These are phyloP conservation scores for Athene cunicularia DNA, from an alignment of 2,113 vertebrate species.

Conservation along the genomic window DNA sequence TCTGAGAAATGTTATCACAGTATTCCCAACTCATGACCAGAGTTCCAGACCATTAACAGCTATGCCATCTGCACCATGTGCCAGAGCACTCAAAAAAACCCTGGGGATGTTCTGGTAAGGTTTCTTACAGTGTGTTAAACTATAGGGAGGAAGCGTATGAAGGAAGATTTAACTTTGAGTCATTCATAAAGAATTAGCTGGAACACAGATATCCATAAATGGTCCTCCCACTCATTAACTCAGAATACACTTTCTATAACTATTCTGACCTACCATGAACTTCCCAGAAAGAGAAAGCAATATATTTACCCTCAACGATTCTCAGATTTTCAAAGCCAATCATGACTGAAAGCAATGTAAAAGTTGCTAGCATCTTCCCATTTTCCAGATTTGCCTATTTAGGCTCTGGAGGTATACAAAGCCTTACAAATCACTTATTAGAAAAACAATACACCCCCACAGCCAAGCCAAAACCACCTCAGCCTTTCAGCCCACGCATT, in stretches of 20 bases:
- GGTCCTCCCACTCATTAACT: not conserved
- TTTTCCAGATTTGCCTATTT: not conserved
- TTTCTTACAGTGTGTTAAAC: not conserved
- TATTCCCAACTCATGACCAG: not conserved
- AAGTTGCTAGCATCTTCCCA: not conserved
- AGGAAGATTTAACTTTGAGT: not conserved
- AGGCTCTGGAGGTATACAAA: not conserved
- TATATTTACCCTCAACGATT: not conserved
- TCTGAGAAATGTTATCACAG: not conserved
- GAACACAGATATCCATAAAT: not conserved
- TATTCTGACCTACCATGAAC: not conserved
- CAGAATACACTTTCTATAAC: not conserved
- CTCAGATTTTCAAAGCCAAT: not conserved
- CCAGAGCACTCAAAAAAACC: not conserved
- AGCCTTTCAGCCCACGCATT: not conserved
- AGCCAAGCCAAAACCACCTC: not conserved
- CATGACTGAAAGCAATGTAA: not conserved
- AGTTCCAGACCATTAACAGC: not conserved
- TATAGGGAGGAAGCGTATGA: accelerated
- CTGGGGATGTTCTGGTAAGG: not conserved
- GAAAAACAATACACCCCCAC: accelerated
- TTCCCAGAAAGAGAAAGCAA: not conserved
- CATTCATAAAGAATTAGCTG: not conserved
- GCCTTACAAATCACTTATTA: not conserved
- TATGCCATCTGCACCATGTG: not conserved